Percentiles rank a stretch among this genome's conserved stretches.
phyloP scores from a whole-genome alignment of 2,888 invertebrate genomes.

The Diogma glabrata region DNA sequence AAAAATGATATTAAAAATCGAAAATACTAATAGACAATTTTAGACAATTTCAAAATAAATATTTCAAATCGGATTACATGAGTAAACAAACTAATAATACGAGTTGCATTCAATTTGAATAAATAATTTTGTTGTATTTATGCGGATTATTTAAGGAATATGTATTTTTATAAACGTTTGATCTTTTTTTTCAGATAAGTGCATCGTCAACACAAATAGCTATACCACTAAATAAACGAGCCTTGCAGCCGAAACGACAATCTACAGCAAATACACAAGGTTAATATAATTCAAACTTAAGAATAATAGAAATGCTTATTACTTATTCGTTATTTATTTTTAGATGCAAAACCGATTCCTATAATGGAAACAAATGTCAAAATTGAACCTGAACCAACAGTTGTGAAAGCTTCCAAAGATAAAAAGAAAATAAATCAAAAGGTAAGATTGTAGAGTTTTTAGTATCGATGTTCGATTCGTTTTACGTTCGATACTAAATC shows the following conservation, averaged over 20 bases:
- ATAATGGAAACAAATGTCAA: conserved; percentile 6
- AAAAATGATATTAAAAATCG: no score
- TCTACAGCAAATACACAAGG: conserved; percentile 28
- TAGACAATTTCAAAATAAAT: no score
- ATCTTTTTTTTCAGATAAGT: conserved; percentile 27
- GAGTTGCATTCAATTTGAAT: no score
- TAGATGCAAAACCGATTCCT: conserved; percentile 4
- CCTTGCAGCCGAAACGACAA: conserved; percentile 55
- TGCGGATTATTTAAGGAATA: neutral
- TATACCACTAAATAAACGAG: conserved; percentile 49
- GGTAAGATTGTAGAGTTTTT: conserved; percentile 32
- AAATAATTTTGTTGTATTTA: no score
- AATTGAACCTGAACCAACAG: conserved; percentile 28
- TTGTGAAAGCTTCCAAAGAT: conserved; percentile 42
- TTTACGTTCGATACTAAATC: no score
- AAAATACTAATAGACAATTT: no score
- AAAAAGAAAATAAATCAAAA: conserved; percentile 43
- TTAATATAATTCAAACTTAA: neutral
- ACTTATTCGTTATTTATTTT: conserved; percentile 2
- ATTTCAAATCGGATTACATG: no score
- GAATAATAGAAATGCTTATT: neutral
- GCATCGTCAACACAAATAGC: conserved; percentile 32
- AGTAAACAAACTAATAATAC: no score
- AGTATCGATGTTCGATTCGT: no score
- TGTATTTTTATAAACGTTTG: neutral